Evolutionary conservation across 2,888 invertebrate species (phyloP), one percentile per base, ranked within the genome.

Genomic region (Alitta virens): DNA sequence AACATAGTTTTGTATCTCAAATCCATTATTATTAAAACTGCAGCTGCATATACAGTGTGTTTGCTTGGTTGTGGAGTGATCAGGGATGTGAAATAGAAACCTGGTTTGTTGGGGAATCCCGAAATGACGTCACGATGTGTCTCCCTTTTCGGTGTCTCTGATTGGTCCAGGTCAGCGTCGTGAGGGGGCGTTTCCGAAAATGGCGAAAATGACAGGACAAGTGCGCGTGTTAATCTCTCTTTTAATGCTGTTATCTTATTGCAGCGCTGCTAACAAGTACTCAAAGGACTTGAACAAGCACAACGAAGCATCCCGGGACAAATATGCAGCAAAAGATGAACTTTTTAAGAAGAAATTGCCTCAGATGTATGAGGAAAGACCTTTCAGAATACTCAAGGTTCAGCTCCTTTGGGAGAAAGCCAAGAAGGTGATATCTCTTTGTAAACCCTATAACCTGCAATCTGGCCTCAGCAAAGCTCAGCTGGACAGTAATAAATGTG

Each of bases 351-450:
- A 46, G 46, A 46, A 46, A 7, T n/a, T 46, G 18, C 46, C 25
- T 12, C 33, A 38, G 24, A 56, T 27, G 46, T 40, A 54, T 23
- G 46, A 42, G 24, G 68, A 68, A 70, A 89, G 89, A 74, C 94
- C 94, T 2, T 95, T 91, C 83, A 86, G 94, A 70, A 93, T 94
- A 89, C 89, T 91, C 33, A 95, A 94, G 84, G 82, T 94, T 38
- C 94, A 95, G 83, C 82, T 92, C 63, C 83, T 95, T 25, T 95
- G 94, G 94, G 83, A 88, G 2, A 95, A 95, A 85, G 94, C 94
- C 14, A 89, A 90, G 82, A 88, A 90, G 82, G 94, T 94, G n/a
- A n/a, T n/a, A n/a, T n/a, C n/a, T n/a, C n/a, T n/a, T n/a, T n/a
- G n/a, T n/a, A n/a, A n/a, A n/a, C n/a, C n/a, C n/a, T n/a, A n/a